Evolutionary conservation across 2,888 invertebrate species (phyloP), one percentile per base, ranked within the genome.

Genomic region (Drosophila flavopinicola): DNA sequence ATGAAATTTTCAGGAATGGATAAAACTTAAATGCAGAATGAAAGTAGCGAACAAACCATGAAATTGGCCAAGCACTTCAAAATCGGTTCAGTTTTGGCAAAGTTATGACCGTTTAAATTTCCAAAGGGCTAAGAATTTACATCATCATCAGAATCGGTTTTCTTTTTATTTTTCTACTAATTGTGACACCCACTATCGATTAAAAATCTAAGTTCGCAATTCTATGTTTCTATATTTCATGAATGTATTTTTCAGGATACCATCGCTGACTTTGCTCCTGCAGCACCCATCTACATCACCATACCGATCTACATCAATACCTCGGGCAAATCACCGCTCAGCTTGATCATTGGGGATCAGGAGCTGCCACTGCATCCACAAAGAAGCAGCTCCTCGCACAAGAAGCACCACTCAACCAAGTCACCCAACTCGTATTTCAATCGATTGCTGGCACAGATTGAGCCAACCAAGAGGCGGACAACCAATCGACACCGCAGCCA

Each of bases 261-360:
- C 0, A 47, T 58, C n/a, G 7, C 57, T 0, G 56, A 56, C 0
- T 10, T 48, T 0, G 13, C 17, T 5, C 6, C 35, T 3, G 56
- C 41, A 2, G 51, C 73, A 5, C 78, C 85, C 1, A 83, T 88
- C 35, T 88, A 78, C 49, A 88, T 88, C 6, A 89, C 83, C 3
- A 82, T 88, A 17, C 88, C 88, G 23, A 88, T 88, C n/a, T 83
- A 87, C 24, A 87, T 88, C n/a, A 89, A 75, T 27, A 67, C 76
- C 3, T 59, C 69, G 6, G 75, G 72, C 1, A 67, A 66, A 4
- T 17, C 69, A 32, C 89, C 89, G 0, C 35, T 89, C 2, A 70
- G 69, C 0, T n/a, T 88, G 29, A 61, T 70, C 10, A 67, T 89
- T 13, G 88, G 83, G 0, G 76, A 68, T 1, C 73, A 85, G 54